phyloP scores from a whole-genome alignment of 2,888 invertebrate genomes.

The Nomada hirtipes region DNA sequence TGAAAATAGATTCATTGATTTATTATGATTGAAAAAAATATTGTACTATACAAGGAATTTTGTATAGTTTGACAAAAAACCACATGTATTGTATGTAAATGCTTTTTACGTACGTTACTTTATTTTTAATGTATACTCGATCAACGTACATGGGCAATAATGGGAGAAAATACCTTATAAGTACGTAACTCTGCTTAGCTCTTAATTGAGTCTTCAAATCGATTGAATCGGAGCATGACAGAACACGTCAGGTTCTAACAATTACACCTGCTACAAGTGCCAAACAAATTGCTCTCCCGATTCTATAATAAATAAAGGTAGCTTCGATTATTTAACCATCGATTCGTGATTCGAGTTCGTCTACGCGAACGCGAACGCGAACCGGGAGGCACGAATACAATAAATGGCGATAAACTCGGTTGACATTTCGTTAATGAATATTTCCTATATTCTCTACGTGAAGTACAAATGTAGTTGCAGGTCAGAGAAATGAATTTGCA shows the following conservation, averaged over 20 bases:
- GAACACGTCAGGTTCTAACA: neutral
- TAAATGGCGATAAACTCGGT: neutral
- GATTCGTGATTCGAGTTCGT: neutral
- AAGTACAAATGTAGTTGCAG: too few relatives aligned
- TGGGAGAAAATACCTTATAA: neutral
- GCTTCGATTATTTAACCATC: neutral
- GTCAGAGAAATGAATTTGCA: too few relatives aligned
- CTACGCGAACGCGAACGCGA: neutral
- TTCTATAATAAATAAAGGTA: neutral
- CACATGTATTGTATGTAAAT: too few relatives aligned
- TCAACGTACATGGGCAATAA: neutral
- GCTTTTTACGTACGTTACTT: neutral
- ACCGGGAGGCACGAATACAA: neutral
- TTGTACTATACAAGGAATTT: neutral
- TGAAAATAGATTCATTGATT: too few relatives aligned
- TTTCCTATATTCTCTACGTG: too few relatives aligned
- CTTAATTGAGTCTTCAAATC: neutral
- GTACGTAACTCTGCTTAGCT: too few relatives aligned
- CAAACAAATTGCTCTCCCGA: neutral
- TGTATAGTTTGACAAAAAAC: neutral
- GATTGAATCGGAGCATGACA: neutral
- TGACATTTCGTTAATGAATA: neutral
- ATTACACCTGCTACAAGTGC: neutral
- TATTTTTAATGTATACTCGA: neutral
- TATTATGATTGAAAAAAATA: too few relatives aligned